Evolutionary conservation across 2,888 invertebrate genomes (phyloP), one percentile per base, ranked within the genome.

Genomic region (Nipponacmea schrenckii): DNA sequence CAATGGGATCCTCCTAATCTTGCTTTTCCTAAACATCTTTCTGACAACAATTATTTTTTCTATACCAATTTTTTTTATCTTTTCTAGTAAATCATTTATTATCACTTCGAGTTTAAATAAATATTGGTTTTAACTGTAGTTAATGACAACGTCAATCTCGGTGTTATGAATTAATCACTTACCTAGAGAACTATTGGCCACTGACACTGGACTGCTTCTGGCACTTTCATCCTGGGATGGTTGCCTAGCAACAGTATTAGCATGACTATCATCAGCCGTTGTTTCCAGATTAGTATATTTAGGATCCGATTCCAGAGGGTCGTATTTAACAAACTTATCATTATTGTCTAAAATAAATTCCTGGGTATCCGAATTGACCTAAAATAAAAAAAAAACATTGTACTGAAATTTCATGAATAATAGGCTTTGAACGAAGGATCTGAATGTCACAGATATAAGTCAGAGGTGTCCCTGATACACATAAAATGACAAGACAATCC

Each of bases 151-250:
- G 10, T 39, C 4, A 39, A 39, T 10, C 39, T 1, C 10, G 39
- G 39, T 5, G 10, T 39, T 39, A 39, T 39, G 8, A 39, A 39
- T 39, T 39, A 39, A 39, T 39, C 39, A 39, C 39, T 77, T 70
- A 82, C 83, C 83, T 31, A 82, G 56, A 46, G 82, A 80, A 64
- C 80, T 76, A 72, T 78, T 81, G 39, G 81, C 84, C 39, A 83
- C 76, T 17, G 85, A 85, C 0, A 82, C 80, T 15, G 86, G 86
- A 73, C 85, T 85, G 69, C 82, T 82, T 45, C 81, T 71, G 1
- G 81, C 80, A 71, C 83, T 83, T 46, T 83, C 83, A 48, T 83
- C 81, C 62, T 79, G 78, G 10, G 77, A 81, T 20, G 81, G 83
- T 2, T 79, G 77, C 63, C 78, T 74, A 12, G 56, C 24, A n/a